Conservation (phyloP, 2,113 vertebrate genomes). For the Hippopotamus amphibius region DNA sequence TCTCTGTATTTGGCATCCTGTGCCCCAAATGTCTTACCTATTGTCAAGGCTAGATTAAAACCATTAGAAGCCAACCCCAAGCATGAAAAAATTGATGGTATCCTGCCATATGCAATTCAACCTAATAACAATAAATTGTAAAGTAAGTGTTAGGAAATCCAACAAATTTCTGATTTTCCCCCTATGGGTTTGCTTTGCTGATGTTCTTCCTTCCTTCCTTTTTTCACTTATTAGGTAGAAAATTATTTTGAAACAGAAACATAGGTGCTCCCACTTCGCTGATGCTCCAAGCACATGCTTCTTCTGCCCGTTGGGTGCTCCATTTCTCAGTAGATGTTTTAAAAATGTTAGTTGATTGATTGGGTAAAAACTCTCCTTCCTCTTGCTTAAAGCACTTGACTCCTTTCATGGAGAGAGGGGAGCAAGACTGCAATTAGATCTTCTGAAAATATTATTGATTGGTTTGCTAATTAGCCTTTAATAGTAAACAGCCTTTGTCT, state of each 20-base stretch:
- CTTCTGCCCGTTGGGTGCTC: accelerated
- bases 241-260: constrained; percentile 38
- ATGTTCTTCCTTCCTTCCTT: not conserved
- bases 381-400: not conserved
- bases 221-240: not conserved
- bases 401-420: not conserved
- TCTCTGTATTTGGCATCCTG: not conserved
- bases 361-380: not conserved
- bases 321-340: not conserved
- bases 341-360: not conserved
- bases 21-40: not conserved
- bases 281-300: not conserved
- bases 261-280: not conserved
- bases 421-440: not conserved
- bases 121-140: not conserved
- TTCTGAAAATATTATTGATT: constrained; percentile 35
- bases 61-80: not conserved
- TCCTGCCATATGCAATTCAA: not conserved
- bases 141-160: not conserved
- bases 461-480: not conserved
- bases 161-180: not conserved
- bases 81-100: not conserved
- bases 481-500: not conserved
- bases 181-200: not conserved
- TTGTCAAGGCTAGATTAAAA: constrained; percentile 11